A percentile compares a stretch with the other conserved stretches of the same genome.
Conservation (phyloP, 2,113 vertebrate species). For the Plestiodon gilberti region DNA sequence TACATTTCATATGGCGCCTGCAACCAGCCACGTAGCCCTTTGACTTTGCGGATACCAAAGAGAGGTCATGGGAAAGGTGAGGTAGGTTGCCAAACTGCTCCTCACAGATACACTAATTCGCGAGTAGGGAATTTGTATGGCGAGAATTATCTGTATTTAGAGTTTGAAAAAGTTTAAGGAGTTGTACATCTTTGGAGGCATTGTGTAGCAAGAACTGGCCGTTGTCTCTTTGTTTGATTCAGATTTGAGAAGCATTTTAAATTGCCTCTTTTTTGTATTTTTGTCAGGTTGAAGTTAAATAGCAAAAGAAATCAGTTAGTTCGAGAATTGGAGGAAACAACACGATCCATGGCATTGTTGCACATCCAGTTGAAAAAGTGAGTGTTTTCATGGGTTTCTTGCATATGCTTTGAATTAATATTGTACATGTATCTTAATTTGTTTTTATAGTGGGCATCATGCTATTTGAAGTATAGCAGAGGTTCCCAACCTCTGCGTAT, state of each 20-base stretch:
- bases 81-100: too few species aligned
- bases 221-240: slow-evolving; percentile 8
- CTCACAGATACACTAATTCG: too few species aligned
- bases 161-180: too few species aligned
- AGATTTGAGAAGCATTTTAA: slow-evolving; percentile 9
- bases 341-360: slow-evolving; percentile 84
- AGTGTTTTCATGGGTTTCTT: slow-evolving; percentile 1
- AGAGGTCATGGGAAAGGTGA: too few species aligned
- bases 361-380: slow-evolving; percentile 93
- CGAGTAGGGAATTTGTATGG: too few species aligned
- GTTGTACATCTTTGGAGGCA: not conserved
- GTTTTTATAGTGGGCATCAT: not conserved
- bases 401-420: not conserved
- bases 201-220: not conserved
- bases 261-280: not conserved
- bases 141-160: too few species aligned
- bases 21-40: too few species aligned
- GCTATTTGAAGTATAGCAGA: not conserved
- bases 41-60: too few species aligned
- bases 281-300: slow-evolving; percentile 85
- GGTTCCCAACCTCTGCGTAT: too few species aligned
- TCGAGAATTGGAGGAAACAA: slow-evolving; percentile 92
- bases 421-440: not conserved
- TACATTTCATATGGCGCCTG: too few species aligned
- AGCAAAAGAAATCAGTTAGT: slow-evolving; percentile 93